phyloP scores from a whole-genome alignment of 2,113 vertebrate species.

The Puntigrus tetrazona region DNA sequence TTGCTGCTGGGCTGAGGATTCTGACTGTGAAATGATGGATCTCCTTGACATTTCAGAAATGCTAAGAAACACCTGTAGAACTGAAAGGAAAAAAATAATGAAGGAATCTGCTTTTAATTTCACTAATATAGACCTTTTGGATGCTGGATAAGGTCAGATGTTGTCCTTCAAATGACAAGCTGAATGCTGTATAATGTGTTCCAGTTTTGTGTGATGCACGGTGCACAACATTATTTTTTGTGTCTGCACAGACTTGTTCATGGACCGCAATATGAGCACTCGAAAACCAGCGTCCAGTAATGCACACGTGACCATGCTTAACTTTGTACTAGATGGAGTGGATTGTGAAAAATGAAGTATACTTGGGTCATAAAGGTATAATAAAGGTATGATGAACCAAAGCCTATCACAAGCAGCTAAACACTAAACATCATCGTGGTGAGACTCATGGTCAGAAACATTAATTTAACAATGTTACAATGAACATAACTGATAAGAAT shows the following conservation, averaged over 20 bases:
- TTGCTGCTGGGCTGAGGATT: constrained; percentile 50
- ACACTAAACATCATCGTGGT: too few relatives aligned
- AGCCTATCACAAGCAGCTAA: too few relatives aligned
- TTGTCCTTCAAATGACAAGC: background rate
- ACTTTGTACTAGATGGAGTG: background rate
- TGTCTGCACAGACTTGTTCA: background rate
- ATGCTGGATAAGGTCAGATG: background rate
- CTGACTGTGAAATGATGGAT: constrained; percentile 45
- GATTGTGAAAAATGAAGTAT: background rate
- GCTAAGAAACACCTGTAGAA: constrained; percentile 70
- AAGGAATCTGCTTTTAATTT: background rate
- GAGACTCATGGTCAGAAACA: too few relatives aligned
- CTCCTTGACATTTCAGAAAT: constrained; percentile 66
- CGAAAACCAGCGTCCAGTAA: too few relatives aligned
- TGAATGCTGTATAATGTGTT: background rate
- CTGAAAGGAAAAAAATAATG: constrained; percentile 54
- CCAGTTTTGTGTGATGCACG: background rate
- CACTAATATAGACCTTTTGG: background rate
- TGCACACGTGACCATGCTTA: too few relatives aligned
- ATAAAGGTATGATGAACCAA: too few relatives aligned
- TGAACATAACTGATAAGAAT: too few relatives aligned
- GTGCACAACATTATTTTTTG: background rate
- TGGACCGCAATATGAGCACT: background rate
- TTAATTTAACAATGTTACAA: too few relatives aligned
- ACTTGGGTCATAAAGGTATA: background rate